Base-by-base conservation (phyloP, 1,140 invertebrate species). In the Paraescarpia echinospica region DNA sequence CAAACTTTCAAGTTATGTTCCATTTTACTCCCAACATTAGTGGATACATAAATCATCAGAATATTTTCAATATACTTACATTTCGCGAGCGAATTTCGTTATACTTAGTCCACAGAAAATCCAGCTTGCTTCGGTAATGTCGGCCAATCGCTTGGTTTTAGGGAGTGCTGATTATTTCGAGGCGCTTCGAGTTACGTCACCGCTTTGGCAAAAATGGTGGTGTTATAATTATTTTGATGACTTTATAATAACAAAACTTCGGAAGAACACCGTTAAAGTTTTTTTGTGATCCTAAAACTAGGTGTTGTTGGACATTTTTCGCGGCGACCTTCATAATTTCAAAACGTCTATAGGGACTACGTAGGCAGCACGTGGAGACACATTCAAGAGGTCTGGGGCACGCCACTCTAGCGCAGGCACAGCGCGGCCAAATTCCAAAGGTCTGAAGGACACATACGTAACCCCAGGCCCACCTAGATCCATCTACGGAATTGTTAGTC, bases 101-200 rank as follows among this genome's bases (percentile, higher is more conserved):
- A 77, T 77, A 77, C 59, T 77, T 77, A 27, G 14, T 22, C 59
- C 59, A 77, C 59, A 77, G 59, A 77, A 77, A 77, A 77, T 77
- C 59, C 59, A 77, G 59, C 59, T 77, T 77, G 59, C 59, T 77
- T 77, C 59, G 59, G 48, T 77, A 77, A 77, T 77, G 59, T 77
- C 59, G 59, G 59, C 59, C 59, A 77, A 77, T 77, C 59, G 14
- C 59, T 77, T 77, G 59, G 59, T 27, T 77, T 77, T 77, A 77
- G 59, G 59, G 59, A 77, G 59, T 77, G 59, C 27, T 31, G 59
- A 77, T 77, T 77, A 77, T 77, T 77, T 77, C 59, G 59, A 14
- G 9, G 59, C 59, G 59, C 12, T 18, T 77, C 22, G 27, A 77
- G 18, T 2, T 77, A 77, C 59, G 59, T 77, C 59, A 77, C 14